Conservation (phyloP, 92 coral and sea anemone species). For the Epizoanthus scotinus region DNA sequence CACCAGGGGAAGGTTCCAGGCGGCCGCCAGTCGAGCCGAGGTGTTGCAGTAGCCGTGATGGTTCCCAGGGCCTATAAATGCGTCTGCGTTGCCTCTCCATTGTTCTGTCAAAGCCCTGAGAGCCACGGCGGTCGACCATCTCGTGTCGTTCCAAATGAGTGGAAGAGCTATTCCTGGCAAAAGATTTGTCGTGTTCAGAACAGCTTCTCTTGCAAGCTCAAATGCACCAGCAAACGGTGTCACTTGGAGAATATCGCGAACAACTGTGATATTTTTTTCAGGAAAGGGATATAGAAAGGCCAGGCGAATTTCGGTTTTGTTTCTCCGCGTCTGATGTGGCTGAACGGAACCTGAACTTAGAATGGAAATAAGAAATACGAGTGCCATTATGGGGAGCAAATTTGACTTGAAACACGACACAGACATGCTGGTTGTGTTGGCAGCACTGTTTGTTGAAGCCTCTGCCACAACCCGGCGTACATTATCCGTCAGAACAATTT, state of each 20-base stretch:
- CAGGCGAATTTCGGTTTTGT: slow-evolving; percentile 19
- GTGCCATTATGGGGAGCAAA: background rate
- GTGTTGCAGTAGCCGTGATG: slow-evolving; percentile 64
- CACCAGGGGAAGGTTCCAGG: slow-evolving; percentile 80
- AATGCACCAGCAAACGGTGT: slow-evolving; percentile 69
- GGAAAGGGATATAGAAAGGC: slow-evolving; percentile 35
- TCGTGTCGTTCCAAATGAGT: slow-evolving; percentile 76
- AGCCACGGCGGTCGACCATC: slow-evolving; percentile 61
- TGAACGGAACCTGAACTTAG: background rate
- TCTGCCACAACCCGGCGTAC: background rate
- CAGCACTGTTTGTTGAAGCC: background rate
- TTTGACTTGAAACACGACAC: background rate
- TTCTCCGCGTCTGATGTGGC: background rate
- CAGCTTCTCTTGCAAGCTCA: slow-evolving; percentile 64
- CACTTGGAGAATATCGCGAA: background rate
- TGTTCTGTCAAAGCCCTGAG: slow-evolving; percentile 72
- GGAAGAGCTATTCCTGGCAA: slow-evolving; percentile 49
- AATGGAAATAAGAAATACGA: background rate
- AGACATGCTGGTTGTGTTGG: slow-evolving; percentile 3
- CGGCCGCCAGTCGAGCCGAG: slow-evolving; percentile 82
- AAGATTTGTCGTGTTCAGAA: slow-evolving; percentile 50
- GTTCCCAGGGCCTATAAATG: slow-evolving; percentile 86
- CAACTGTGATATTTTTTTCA: background rate
- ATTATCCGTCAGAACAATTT: background rate
- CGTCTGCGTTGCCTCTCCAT: slow-evolving; percentile 64